phyloP scores from a whole-genome alignment of 2,888 invertebrate species.

The Mythimna loreyi region DNA sequence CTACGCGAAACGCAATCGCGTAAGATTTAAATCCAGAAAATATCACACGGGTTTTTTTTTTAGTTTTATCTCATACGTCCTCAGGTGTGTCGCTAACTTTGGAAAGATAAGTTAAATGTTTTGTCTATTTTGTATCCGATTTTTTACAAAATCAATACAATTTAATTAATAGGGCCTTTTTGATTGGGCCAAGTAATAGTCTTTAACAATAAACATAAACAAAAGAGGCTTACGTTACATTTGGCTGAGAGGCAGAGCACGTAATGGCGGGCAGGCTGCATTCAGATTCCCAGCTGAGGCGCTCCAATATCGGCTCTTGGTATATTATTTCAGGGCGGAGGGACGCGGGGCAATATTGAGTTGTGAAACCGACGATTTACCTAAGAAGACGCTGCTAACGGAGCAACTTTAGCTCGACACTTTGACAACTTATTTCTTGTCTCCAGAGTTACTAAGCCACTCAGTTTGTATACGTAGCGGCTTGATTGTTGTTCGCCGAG shows the following conservation, averaged over 20 bases:
- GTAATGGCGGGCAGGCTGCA: conserved; percentile 80
- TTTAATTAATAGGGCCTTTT: conserved; percentile 69
- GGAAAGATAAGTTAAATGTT: conserved; percentile 6
- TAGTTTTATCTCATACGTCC: conserved; percentile 10
- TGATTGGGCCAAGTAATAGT: conserved; percentile 68
- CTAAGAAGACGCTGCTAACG: conserved; percentile 86
- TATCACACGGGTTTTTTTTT: conserved; percentile 52
- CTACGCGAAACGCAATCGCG: conserved; percentile 74
- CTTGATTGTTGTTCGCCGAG: conserved; percentile 79
- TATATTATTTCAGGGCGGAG: conserved; percentile 87
- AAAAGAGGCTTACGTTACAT: conserved; percentile 85
- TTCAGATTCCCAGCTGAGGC: conserved; percentile 82
- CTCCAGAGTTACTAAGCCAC: conserved; percentile 84
- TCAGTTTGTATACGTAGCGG: conserved; percentile 82
- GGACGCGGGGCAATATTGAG: conserved; percentile 85
- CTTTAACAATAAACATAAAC: conserved; percentile 79
- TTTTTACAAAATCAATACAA: conserved; percentile 23
- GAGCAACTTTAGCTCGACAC: conserved; percentile 88
- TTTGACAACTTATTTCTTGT: conserved; percentile 91
- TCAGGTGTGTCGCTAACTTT: conserved; percentile 1
- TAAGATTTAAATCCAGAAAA: conserved; percentile 84
- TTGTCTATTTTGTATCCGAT: not conserved
- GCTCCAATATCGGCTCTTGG: conserved; percentile 84
- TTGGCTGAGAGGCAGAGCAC: conserved; percentile 76
- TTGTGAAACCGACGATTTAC: conserved; percentile 89